These are phyloP conservation scores for Acanthosepion esculentum DNA, from an alignment of 2,888 invertebrate species.

Conservation along the genomic window DNA sequence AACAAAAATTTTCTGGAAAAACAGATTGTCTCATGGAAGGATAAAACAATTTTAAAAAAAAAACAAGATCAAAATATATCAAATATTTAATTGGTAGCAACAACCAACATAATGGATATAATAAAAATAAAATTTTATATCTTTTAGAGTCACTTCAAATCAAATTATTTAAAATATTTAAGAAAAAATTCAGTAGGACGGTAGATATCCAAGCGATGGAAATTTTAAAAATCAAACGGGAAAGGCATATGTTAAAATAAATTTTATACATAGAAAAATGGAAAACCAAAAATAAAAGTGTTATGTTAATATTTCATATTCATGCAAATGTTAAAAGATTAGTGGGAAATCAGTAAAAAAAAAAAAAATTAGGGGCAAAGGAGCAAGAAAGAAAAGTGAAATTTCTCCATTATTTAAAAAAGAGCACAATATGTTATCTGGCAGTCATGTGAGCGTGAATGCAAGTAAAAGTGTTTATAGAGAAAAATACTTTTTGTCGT, in stretches of 20 bases:
- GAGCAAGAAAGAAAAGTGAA: not conserved
- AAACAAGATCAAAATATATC: not conserved
- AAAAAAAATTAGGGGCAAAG: not conserved
- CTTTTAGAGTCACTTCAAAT: not conserved
- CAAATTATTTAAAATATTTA: not conserved
- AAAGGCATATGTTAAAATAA: not conserved
- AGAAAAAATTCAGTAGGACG: not conserved
- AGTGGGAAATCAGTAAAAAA: not conserved
- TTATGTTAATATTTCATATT: not conserved
- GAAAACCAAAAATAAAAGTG: not conserved
- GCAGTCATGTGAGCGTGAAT: conserved; percentile 21
- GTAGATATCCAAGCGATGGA: conserved; percentile 22
- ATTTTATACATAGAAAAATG: not conserved
- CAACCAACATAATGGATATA: not conserved
- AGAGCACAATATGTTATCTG: not conserved
- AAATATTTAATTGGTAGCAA: not conserved
- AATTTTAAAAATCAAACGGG: not conserved
- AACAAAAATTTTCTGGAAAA: not conserved
- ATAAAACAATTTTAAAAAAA: too few species aligned
- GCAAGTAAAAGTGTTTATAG: not conserved
- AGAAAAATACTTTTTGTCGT: not conserved
- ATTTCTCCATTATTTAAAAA: not conserved
- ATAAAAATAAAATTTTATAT: not conserved
- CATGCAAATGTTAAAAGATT: not conserved
- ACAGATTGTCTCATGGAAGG: too few species aligned